A percentile compares a stretch with the other conserved stretches of the same genome.
Evolutionary conservation across 2,797 vertebrate genomes (phyloP).

Genomic region (Todus mexicanus): DNA sequence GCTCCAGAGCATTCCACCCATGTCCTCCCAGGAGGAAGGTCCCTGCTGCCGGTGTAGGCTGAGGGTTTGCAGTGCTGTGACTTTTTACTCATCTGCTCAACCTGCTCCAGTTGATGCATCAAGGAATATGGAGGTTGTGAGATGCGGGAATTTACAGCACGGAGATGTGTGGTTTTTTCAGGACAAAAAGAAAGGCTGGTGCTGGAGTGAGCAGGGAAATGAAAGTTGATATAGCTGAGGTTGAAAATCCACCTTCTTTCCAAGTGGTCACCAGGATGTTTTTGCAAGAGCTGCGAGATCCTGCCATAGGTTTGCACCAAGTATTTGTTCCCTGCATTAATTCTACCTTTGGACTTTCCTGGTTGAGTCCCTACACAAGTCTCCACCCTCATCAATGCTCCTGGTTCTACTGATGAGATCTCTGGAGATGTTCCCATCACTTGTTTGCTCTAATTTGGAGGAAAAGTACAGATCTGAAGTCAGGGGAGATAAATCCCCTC

Average conservation of each 20-base stretch:
- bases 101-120: too few species aligned
- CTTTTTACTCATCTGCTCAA: background rate
- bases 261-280: background rate
- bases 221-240: background rate
- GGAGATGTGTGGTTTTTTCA: background rate
- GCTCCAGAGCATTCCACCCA: background rate
- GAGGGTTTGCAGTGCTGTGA: background rate
- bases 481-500: background rate
- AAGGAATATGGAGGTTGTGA: too few species aligned
- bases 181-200: background rate
- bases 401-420: background rate
- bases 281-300: background rate
- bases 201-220: background rate
- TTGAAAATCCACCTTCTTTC: background rate
- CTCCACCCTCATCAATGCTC: background rate
- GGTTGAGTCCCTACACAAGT: background rate
- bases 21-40: background rate
- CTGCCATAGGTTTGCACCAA: background rate
- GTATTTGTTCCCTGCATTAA: background rate
- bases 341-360: background rate
- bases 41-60: background rate
- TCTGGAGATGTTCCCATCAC: background rate
- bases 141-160: background rate
- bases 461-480: background rate
- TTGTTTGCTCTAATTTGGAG: background rate